A percentile compares a stretch with the other conserved stretches of the same genome.
These are phyloP conservation scores for Bombyx huttoni DNA, from an alignment of 2,888 invertebrate species.

Conservation along the genomic window DNA sequence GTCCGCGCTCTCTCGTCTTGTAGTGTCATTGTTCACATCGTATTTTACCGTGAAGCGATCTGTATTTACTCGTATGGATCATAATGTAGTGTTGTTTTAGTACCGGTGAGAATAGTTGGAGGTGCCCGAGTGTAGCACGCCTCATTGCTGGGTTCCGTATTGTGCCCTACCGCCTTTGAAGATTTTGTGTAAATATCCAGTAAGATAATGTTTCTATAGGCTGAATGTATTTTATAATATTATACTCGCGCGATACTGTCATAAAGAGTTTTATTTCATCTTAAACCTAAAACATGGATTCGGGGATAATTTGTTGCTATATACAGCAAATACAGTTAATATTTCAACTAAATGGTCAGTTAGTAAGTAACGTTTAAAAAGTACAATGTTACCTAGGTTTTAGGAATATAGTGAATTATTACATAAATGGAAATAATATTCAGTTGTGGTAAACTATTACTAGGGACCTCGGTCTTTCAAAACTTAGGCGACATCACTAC, in stretches of 20 bases:
- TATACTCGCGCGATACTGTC: slow-evolving; percentile 58
- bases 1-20: slow-evolving; percentile 14
- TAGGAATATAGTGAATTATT: no score
- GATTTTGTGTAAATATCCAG: slow-evolving; percentile 57
- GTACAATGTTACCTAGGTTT: no score
- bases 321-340: not conserved
- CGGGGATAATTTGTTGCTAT: not conserved
- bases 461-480: not conserved
- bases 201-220: slow-evolving; percentile 67
- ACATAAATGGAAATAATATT: no score
- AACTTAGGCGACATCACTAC: not conserved
- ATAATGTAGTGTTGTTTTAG: slow-evolving; percentile 14
- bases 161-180: slow-evolving; percentile 44
- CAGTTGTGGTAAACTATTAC: no score
- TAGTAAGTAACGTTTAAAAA: no score
- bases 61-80: slow-evolving; percentile 26
- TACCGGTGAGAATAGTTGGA: slow-evolving; percentile 13
- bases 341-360: no score
- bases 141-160: slow-evolving; percentile 30
- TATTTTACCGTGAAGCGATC: slow-evolving; percentile 15
- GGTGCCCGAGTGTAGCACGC: slow-evolving; percentile 21
- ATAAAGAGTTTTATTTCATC: slow-evolving; percentile 23
- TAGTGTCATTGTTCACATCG: not conserved
- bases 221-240: slow-evolving; percentile 69
- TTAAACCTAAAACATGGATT: not conserved